These are phyloP conservation scores for Philantomba maxwellii DNA, from an alignment of 2,113 vertebrate genomes.

Conservation along the genomic window DNA sequence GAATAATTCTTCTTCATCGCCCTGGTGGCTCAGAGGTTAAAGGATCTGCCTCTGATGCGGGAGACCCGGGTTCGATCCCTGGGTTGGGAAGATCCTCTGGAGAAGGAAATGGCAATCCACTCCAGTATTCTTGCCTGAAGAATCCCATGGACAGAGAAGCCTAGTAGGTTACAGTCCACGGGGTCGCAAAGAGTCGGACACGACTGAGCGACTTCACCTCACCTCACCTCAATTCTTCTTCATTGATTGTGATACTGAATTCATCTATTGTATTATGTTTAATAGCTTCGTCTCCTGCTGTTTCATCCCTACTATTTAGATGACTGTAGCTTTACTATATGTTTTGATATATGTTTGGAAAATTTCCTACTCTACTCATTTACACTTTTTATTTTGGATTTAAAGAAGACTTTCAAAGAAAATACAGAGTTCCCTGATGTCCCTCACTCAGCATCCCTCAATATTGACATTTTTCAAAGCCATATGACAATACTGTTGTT, in stretches of 20 bases:
- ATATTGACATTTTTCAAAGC: neutral
- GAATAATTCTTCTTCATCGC: neutral
- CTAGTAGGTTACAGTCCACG: too few relatives aligned
- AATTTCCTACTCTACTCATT: neutral
- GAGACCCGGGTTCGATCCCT: too few relatives aligned
- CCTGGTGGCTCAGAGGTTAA: too few relatives aligned
- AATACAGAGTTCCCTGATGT: neutral
- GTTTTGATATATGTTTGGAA: neutral
- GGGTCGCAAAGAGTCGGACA: too few relatives aligned
- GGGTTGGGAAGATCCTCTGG: too few relatives aligned
- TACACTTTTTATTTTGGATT: neutral
- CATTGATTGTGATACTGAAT: neutral
- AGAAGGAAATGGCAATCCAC: too few relatives aligned
- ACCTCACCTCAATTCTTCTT: neutral
- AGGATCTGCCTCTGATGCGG: too few relatives aligned
- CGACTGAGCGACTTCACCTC: too few relatives aligned
- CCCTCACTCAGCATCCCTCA: neutral
- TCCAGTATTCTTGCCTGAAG: too few relatives aligned
- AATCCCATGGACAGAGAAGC: too few relatives aligned
- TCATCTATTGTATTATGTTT: neutral
- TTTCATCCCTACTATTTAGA: neutral
- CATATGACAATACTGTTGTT: neutral
- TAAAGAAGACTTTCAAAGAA: neutral
- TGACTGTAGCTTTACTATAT: neutral
- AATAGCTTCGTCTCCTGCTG: too few relatives aligned